Percentiles rank a stretch among this genome's conserved stretches.
phyloP scores from a whole-genome alignment of 2,797 vertebrate genomes.

The Chaetophractus vellerosus region DNA sequence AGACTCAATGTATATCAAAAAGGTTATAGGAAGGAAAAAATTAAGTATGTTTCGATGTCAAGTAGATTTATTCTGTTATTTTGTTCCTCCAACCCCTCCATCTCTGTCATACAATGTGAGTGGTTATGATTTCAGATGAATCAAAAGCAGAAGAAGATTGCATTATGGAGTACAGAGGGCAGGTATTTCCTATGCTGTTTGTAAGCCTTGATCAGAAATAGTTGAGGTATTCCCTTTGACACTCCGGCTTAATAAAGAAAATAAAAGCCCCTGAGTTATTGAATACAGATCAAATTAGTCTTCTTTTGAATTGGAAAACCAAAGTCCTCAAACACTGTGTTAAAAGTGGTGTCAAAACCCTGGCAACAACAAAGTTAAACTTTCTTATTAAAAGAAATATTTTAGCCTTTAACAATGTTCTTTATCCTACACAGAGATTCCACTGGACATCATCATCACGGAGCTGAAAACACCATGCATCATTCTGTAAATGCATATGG shows the following conservation, averaged over 20 bases:
- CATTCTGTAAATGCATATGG: not conserved
- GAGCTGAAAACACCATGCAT: not conserved
- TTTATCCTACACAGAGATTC: not conserved
- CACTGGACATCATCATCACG: not conserved
- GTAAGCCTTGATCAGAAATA: not conserved
- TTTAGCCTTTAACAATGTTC: not conserved
- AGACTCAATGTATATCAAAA: not conserved
- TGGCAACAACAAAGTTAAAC: not conserved
- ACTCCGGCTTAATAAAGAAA: not conserved
- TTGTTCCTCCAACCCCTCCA: not conserved
- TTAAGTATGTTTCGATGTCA: not conserved
- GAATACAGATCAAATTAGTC: not conserved
- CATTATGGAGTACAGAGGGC: not conserved
- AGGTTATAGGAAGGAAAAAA: not conserved
- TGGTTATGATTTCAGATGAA: not conserved
- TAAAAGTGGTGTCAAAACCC: not conserved
- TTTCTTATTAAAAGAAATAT: not conserved
- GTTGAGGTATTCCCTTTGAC: not conserved
- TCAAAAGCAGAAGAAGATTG: not conserved
- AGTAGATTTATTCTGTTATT: not conserved
- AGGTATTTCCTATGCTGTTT: not conserved
- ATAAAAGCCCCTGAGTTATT: not conserved
- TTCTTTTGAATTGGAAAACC: constrained; percentile 12
- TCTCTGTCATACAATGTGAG: not conserved
- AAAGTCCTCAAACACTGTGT: not conserved